Evolutionary conservation across 1,140 invertebrate genomes (phyloP), one percentile per base, ranked within the genome.

Genomic region (Halesus radiatus): DNA sequence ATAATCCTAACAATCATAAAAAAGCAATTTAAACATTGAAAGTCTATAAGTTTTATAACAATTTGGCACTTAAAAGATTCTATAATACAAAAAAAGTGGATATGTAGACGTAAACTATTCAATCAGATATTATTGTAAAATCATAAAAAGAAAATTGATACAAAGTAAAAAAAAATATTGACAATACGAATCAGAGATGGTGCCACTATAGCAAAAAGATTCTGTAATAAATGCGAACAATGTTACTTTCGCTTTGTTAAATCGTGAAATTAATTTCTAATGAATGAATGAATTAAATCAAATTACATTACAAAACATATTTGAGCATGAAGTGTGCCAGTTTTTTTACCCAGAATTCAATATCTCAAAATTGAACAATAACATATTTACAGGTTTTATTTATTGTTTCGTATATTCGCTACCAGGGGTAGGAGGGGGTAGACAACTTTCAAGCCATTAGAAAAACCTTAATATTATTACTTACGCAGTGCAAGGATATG

Each of bases 391-490:
- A 5, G n/a, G 18, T 56, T 20, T n/a, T 56, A 18, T 5, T 56
- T 5, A 56, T 56, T 56, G n/a, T 56, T 56, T 56, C 6, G 13
- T 32, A 37, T 16, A 15, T 68, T 7, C 8, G 32, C 37, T 16
- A 37, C 13, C 15, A n/a, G n/a, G n/a, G n/a, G 18, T 8, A 10
- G 26, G 8, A 3, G 13, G 7, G 18, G 32, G 5, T 29, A 5
- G 26, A 5, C 26, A 5, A 29, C 26, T 29, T 29, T 29, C 26
- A 29, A 68, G 13, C 18, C 37, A 50, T 37, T 29, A 29, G 5
- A 29, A 37, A 37, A 68, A 37, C n/a, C n/a, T 37, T 68, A 68
- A 20, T 60, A 20, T n/a, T 60, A 20, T 60, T 18, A 68, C n/a
- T 29, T 68, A 52, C 2, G 18, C 18, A 26, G 20, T 23, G 26